phyloP scores from a whole-genome alignment of 2,113 vertebrate species.

The Eira barbara region DNA sequence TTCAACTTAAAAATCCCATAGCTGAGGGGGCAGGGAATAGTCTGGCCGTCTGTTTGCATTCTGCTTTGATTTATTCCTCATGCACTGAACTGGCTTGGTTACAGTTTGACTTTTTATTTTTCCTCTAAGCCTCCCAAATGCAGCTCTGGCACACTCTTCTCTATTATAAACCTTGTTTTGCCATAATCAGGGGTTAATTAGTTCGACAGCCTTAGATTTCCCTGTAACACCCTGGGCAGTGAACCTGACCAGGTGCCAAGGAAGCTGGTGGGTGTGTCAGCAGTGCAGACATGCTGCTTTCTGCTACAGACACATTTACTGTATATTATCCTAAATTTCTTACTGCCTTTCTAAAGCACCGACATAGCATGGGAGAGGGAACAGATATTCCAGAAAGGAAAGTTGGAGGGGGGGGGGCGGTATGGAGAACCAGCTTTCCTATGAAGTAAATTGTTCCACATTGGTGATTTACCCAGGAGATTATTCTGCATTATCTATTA shows the following conservation, averaged over 20 bases:
- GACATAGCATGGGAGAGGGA: background rate
- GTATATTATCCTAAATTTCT: conserved; percentile 17
- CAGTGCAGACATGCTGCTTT: background rate
- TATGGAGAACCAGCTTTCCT: background rate
- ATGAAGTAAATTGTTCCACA: conserved; percentile 48
- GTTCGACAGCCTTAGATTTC: background rate
- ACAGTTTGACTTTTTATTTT: background rate
- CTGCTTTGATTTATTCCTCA: background rate
- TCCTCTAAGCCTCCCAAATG: background rate
- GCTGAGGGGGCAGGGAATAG: background rate
- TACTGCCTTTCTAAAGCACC: conserved; percentile 1
- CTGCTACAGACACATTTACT: background rate
- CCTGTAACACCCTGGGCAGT: background rate
- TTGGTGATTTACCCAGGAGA: conserved; percentile 48
- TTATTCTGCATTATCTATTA: conserved; percentile 66
- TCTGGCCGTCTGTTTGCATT: background rate
- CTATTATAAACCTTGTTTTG: conserved; percentile 34
- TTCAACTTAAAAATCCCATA: background rate
- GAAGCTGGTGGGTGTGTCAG: background rate
- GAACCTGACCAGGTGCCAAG: background rate
- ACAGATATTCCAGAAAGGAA: background rate
- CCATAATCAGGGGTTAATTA: conserved; percentile 59
- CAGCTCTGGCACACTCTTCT: background rate
- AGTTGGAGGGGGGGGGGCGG: background rate
- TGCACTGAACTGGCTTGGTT: background rate